phyloP scores from a whole-genome alignment of 2,888 invertebrate species.

The Ganaspis brasiliensis region DNA sequence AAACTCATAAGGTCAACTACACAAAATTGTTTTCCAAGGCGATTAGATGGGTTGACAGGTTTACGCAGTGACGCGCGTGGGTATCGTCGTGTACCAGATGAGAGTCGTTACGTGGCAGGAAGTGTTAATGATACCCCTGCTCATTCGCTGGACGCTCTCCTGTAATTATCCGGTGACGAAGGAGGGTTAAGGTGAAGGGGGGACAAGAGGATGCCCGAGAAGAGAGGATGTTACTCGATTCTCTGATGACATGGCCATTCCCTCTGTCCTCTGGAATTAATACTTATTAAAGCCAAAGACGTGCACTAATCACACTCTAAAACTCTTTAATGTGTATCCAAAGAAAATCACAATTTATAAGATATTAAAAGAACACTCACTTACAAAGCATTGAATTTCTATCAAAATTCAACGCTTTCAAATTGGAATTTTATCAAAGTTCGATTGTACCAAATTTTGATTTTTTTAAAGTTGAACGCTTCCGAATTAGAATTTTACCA shows the following conservation, averaged over 20 bases:
- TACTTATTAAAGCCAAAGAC: constrained; percentile 63
- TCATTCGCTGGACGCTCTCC: constrained; percentile 77
- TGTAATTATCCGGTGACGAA: constrained; percentile 77
- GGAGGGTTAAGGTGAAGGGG: constrained; percentile 58
- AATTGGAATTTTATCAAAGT: no score
- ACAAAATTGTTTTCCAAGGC: constrained; percentile 60
- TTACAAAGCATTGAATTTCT: no score
- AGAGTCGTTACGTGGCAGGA: constrained; percentile 79
- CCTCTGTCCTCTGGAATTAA: constrained; percentile 63
- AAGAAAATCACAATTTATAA: background rate
- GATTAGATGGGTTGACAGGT: constrained; percentile 75
- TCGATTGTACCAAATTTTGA: no score
- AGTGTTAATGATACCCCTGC: constrained; percentile 80
- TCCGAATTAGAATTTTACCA: no score
- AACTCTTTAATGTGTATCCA: background rate
- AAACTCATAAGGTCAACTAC: constrained; percentile 24
- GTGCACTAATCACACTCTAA: constrained; percentile 4
- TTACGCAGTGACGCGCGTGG: constrained; percentile 73
- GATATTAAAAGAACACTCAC: constrained; percentile 7
- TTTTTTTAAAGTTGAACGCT: no score
- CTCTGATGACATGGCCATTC: constrained; percentile 49
- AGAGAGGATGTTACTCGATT: constrained; percentile 64
- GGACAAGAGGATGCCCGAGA: constrained; percentile 52
- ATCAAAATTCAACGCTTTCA: no score
- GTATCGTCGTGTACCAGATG: constrained; percentile 75